Percentiles rank a stretch among this genome's conserved stretches.
Conservation (phyloP, 2,113 vertebrate species). For the Lophochroa leadbeateri region DNA sequence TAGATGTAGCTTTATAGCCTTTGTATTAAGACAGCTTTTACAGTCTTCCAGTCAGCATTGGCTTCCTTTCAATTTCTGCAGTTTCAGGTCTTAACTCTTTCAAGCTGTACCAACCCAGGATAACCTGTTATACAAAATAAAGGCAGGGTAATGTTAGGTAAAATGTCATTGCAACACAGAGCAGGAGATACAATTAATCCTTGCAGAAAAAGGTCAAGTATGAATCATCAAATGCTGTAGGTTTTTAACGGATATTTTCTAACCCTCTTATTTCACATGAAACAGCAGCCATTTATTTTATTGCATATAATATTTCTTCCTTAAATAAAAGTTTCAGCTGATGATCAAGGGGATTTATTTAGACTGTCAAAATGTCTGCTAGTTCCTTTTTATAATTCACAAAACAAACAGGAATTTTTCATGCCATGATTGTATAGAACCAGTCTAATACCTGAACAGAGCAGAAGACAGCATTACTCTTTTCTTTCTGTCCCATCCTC, state of each 20-base stretch:
- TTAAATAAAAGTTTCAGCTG: not conserved
- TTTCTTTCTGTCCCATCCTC: not conserved
- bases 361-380: not conserved
- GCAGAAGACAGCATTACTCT: not conserved
- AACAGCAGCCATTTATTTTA: slow-evolving; percentile 4
- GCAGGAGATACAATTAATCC: slow-evolving; percentile 6
- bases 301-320: not conserved
- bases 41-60: not conserved
- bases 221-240: not conserved
- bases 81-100: not conserved
- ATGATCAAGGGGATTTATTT: not conserved
- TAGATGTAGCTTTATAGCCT: not conserved
- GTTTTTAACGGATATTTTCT: not conserved
- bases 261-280: not conserved
- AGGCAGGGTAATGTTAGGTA: not conserved
- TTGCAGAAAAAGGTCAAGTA: slow-evolving; percentile 1
- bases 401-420: not conserved
- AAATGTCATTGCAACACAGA: not conserved
- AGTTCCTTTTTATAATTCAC: not conserved
- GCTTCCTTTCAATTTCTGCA: not conserved
- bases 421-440: not conserved
- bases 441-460: not conserved
- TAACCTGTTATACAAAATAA: not conserved
- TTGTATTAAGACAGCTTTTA: not conserved
- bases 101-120: not conserved